Evolutionary conservation across 2,797 vertebrate genomes (phyloP), one percentile per base, ranked within the genome.

Genomic region (Caiman crocodilus): DNA sequence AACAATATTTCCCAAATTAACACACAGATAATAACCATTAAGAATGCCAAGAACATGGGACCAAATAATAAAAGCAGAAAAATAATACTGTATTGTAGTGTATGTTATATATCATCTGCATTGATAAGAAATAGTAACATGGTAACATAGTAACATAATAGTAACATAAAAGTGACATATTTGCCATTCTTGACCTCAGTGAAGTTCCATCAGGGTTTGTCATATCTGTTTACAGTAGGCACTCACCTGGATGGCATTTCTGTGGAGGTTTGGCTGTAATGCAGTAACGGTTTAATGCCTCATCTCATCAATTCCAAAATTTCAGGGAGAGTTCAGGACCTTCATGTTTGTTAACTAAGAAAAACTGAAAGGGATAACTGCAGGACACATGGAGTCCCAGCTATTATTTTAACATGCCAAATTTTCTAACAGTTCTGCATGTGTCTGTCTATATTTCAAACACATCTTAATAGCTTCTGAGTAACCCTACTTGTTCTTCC

Each of bases 11-110:
- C n/a, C 17, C 32, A 91, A 56, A 55, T 32, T 64, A 32, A 74
- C 20, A 63, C 1, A 1, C 26, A 5, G 14, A 9, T 5, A 35
- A 23, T 65, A 83, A 71, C 42, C 15, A 28, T 0, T 0, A 28
- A 4, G 17, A 20, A 50, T 64, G 35, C 55, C 25, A 14, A 73
- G 18, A 35, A 50, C 23, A 42, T 21, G 67, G 21, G 25, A 67
- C 28, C 85, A 64, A 30, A 67, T 42, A 42, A 42, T 75, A 35
- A 67, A 60, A 65, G 74, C 69, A 76, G 84, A 71, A 63, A 7
- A 11, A 12, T 42, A 42, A 42, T 42, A 42, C 42, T 42, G 42
- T 42, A 42, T 42, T 42, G 42, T 42, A 42, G 7, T 42, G 42
- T 42, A 42, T 42, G 42, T 42, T 42, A 42, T 42, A 42, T 42